Percentiles rank a stretch among this genome's conserved stretches.
Conservation (phyloP, 2,797 vertebrate species). For the Picus viridis region DNA sequence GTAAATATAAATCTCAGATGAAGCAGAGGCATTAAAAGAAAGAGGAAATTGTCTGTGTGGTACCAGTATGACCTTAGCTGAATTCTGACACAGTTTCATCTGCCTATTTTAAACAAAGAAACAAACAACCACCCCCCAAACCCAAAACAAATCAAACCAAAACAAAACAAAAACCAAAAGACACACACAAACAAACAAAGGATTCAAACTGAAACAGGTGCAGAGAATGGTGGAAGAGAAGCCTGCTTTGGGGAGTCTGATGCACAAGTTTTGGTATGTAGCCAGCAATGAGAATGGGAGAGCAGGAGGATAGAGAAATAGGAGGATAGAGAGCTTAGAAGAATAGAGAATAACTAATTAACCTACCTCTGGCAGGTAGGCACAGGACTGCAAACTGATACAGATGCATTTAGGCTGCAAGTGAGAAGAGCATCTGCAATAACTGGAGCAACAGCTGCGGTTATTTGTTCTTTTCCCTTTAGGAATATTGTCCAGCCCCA, state of each 20-base stretch:
- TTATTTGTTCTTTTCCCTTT: neutral
- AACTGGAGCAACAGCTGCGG: neutral
- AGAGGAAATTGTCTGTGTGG: neutral
- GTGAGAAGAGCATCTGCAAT: neutral
- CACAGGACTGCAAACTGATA: neutral
- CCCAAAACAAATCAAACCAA: too few species aligned
- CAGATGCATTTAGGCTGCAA: neutral
- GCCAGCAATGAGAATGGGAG: neutral
- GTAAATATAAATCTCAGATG: slow-evolving; percentile 32
- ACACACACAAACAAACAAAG: neutral
- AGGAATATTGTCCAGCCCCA: neutral
- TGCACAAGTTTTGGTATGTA: neutral
- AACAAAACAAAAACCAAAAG: too few species aligned
- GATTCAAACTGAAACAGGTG: slow-evolving; percentile 6
- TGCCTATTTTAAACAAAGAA: neutral
- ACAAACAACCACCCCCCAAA: too few species aligned
- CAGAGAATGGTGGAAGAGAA: neutral
- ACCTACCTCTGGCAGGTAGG: neutral
- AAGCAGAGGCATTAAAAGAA: slow-evolving; percentile 34
- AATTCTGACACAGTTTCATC: neutral
- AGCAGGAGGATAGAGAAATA: too few species aligned
- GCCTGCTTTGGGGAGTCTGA: neutral
- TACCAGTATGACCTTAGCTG: neutral
- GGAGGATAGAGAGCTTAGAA: neutral
- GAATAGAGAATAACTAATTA: neutral